Base-by-base conservation (phyloP, 1,140 invertebrate species). In the Trissolcus basalis region DNA sequence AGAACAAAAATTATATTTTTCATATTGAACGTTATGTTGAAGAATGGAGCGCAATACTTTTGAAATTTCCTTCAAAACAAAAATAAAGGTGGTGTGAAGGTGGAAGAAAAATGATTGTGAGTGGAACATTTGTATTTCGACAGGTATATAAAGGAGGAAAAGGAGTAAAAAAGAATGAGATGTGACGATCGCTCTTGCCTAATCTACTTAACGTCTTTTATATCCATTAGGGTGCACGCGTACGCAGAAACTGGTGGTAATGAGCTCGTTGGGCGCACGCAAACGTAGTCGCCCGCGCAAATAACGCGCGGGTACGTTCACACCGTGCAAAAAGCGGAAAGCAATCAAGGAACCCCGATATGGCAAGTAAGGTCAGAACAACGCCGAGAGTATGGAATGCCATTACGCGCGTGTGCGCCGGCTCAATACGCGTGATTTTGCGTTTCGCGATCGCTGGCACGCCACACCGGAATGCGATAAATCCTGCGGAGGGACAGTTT, bases 321-420 rank as follows among this genome's bases (percentile, higher is more conserved):
- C 76, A 79, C 72, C 64, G 76, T 13, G 76, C 81, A 84, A 85
- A 85, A 87, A 86, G 77, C 77, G 80, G 78, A 80, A 85, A 79
- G 83, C 80, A 86, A 86, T 85, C 83, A 84, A 83, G 81, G 79
- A 78, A 80, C 73, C 68, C 83, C 80, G 81, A 87, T 85, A 85
- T 84, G 81, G 78, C 78, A 79, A 82, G 83, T 84, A 85, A 85
- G 85, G 85, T 87, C 84, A 87, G 85, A 85, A 83, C 77, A 73
- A 55, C 72, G 79, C 80, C 80, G 79, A 80, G 79, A 81, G 78
- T 76, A 72, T 82, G 82, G 83, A 86, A 86, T 86, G 84, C 83
- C 83, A 86, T 86, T 85, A 83, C 83, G 78, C 78, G 77, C 78
- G 77, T 63, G 68, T 79, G 58, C 48, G 58, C 63, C 35, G 48